phyloP scores from a whole-genome alignment of 2,797 vertebrate species.

The Chiroxiphia lanceolata region DNA sequence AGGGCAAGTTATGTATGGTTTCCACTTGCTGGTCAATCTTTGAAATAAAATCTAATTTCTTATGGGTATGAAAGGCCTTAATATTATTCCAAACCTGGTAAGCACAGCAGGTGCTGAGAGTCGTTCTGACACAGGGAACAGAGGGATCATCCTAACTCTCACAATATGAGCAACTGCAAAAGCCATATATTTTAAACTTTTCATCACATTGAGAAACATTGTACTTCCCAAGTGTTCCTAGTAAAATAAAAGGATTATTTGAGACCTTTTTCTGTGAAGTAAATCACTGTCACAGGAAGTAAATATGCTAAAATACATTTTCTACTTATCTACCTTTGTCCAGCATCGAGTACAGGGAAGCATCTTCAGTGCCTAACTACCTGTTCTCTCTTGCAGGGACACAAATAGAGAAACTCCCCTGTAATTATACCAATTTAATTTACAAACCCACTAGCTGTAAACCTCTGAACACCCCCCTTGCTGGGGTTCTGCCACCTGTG shows the following conservation, averaged over 20 bases:
- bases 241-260: neutral
- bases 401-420: neutral
- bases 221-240: neutral
- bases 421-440: neutral
- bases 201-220: neutral
- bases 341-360: neutral
- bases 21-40: neutral
- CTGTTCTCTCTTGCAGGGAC: neutral
- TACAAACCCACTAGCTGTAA: neutral
- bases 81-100: neutral
- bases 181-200: neutral
- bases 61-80: neutral
- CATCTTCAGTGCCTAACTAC: neutral
- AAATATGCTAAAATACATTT: neutral
- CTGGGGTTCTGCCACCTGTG: neutral
- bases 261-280: neutral
- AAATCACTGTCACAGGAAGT: neutral
- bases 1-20: neutral
- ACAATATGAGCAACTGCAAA: neutral
- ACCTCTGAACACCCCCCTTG: neutral
- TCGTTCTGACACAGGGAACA: accelerated
- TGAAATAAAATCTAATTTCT: neutral
- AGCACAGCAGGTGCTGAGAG: neutral
- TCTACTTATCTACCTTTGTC: neutral
- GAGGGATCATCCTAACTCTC: accelerated